Conservation (phyloP, 2,113 vertebrate species). For the Perca flavescens region DNA sequence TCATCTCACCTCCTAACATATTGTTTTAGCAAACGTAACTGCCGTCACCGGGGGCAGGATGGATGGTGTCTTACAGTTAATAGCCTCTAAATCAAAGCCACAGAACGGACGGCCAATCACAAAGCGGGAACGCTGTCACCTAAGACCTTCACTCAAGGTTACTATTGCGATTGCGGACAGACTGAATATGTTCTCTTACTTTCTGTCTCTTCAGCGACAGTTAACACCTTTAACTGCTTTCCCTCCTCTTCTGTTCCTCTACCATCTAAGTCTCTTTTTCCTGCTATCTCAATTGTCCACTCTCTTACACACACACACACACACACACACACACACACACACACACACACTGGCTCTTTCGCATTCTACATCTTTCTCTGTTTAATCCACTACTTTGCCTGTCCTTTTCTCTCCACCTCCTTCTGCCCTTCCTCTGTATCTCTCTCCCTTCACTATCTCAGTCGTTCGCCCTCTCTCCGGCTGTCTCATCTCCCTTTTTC, state of each 20-base stretch:
- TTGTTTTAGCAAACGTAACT: constrained; percentile 74
- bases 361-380: constrained; percentile 20
- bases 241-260: constrained; percentile 26
- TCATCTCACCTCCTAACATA: constrained; percentile 78
- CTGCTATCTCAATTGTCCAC: constrained; percentile 27
- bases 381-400: constrained; percentile 49
- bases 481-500: constrained; percentile 25
- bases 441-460: constrained; percentile 37
- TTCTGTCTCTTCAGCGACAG: constrained; percentile 26
- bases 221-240: constrained; percentile 37
- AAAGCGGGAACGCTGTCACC: constrained; percentile 41
- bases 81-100: constrained; percentile 72
- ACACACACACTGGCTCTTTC: constrained; percentile 4
- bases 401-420: constrained; percentile 34
- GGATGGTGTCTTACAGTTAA: constrained; percentile 70
- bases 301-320: not conserved
- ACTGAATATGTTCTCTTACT: constrained; percentile 27
- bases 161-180: constrained; percentile 30
- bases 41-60: constrained; percentile 65
- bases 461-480: constrained; percentile 17
- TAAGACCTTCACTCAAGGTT: constrained; percentile 67
- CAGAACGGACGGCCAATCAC: constrained; percentile 46
- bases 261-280: constrained; percentile 35
- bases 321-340: no score
- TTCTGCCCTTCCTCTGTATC: constrained; percentile 10